Base-by-base conservation (phyloP, 2,797 vertebrate species). In the Paedocypris micromegethes region DNA sequence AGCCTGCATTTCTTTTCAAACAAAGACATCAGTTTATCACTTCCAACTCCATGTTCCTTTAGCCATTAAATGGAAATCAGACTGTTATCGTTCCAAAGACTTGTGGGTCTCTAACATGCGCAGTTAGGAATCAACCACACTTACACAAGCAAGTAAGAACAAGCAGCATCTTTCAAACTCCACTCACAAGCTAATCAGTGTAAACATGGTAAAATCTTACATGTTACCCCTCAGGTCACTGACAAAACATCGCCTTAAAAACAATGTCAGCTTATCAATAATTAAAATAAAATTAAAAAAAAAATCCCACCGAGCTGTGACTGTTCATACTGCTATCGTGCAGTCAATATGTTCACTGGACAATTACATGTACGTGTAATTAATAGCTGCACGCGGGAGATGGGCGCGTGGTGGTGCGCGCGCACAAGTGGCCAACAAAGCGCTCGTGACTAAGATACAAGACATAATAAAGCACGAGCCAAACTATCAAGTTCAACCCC, bases 351-450 rank as follows among this genome's bases (percentile, higher is more conserved):
- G 7, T 62, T 6, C 41, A 8, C 44, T 43, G 46, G 50, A 5
- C 52, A 49, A 54, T 39, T 4, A 48, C 55, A 48, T 55, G 9
- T 49, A 5, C 55, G 59, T 39, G 59, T 59, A 70, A 62, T 55
- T 44, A 55, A 70, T 51, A 53, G 9, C 42, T 59, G 57, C 66
- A 52, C 47, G 38, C 39, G 37, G 0, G 6, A 60, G 64, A 50
- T 43, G n/a, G 7, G 5, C 60, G 49, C 43, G 56, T 68, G 44
- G 37, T 38, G 44, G 40, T 49, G 64, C 40, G 37, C 47, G 55
- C 56, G 49, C 56, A 68, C 66, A 68, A 60, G 50, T 60, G 59
- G 57, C 58, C 67, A 69, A 62, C 67, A 70, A 70, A 70, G 68
- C 68, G 59, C 54, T 64, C 41, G 60, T 70, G 53, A 63, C 53